A percentile compares a stretch with the other conserved stretches of the same genome.
Conservation (phyloP, 2,888 invertebrate genomes). For the Penaeus monodon region DNA sequence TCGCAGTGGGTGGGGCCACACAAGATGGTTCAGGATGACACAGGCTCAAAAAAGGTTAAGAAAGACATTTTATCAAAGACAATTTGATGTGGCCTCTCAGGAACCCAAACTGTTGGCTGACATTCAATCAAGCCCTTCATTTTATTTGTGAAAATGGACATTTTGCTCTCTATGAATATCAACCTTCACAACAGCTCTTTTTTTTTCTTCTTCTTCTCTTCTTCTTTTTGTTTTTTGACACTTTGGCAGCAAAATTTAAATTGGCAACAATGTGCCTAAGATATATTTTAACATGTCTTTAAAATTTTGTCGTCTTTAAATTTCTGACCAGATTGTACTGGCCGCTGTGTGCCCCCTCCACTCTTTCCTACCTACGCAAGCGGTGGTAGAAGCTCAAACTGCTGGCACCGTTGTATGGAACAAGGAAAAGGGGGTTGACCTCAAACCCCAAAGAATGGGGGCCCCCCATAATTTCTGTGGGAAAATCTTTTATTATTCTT, state of each 20-base stretch:
- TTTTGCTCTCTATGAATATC: no score
- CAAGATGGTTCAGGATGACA: slow-evolving; percentile 24
- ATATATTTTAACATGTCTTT: no score
- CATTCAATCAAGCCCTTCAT: no score
- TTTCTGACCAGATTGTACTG: slow-evolving; percentile 46
- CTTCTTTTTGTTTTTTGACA: no score
- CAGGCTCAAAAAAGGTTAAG: slow-evolving; percentile 19
- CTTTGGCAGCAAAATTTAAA: no score
- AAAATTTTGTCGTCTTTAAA: no score
- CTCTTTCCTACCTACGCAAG: slow-evolving; percentile 36
- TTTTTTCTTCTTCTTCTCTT: no score
- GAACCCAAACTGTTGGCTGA: no score
- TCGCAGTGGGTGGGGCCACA: slow-evolving; percentile 46
- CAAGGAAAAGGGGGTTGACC: slow-evolving; percentile 17
- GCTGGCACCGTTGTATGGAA: slow-evolving; percentile 56
- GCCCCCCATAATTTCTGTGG: slow-evolving; percentile 35
- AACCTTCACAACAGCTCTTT: no score
- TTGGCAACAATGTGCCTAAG: no score
- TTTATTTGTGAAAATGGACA: no score
- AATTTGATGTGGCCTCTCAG: no score
- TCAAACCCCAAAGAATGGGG: slow-evolving; percentile 22
- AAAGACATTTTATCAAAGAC: neutral
- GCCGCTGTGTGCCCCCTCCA: slow-evolving; percentile 33
- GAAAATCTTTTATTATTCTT: slow-evolving; percentile 20
- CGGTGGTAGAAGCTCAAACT: slow-evolving; percentile 37